Percentiles rank a stretch among this genome's conserved stretches.
These are phyloP conservation scores for Balanococcus diminutus DNA, from an alignment of 2,888 invertebrate species.

Conservation along the genomic window DNA sequence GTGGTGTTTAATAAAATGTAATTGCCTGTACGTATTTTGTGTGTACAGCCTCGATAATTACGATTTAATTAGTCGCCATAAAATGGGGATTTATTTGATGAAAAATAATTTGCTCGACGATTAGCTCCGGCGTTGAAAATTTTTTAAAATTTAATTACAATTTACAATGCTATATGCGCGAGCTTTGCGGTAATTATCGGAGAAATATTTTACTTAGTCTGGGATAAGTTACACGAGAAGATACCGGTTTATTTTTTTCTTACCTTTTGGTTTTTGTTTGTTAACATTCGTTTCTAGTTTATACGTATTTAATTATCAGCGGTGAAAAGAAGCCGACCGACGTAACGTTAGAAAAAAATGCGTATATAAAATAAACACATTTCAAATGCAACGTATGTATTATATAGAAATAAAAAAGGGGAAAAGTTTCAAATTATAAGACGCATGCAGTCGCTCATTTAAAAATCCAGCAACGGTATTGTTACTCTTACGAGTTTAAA, in stretches of 20 bases:
- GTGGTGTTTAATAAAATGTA: constrained; percentile 17
- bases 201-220: constrained; percentile 41
- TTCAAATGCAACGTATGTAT: background rate
- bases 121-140: background rate
- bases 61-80: background rate
- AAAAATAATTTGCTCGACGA: constrained; percentile 16
- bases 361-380: constrained; percentile 18
- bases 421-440: background rate
- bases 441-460: too few relatives aligned
- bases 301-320: constrained; percentile 37
- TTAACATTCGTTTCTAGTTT: constrained; percentile 32
- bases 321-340: constrained; percentile 15
- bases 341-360: background rate
- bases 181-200: constrained; percentile 5
- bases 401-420: background rate
- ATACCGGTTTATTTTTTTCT: constrained; percentile 26
- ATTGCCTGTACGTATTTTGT: background rate
- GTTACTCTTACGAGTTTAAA: background rate
- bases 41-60: background rate
- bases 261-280: constrained; percentile 19
- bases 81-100: constrained; percentile 9
- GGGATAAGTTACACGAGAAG: background rate
- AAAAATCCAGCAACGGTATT: background rate
- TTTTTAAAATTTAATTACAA: background rate
- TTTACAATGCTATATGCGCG: background rate